These are phyloP conservation scores for Furnarius figulus DNA, from an alignment of 2,113 vertebrate species.

Conservation along the genomic window DNA sequence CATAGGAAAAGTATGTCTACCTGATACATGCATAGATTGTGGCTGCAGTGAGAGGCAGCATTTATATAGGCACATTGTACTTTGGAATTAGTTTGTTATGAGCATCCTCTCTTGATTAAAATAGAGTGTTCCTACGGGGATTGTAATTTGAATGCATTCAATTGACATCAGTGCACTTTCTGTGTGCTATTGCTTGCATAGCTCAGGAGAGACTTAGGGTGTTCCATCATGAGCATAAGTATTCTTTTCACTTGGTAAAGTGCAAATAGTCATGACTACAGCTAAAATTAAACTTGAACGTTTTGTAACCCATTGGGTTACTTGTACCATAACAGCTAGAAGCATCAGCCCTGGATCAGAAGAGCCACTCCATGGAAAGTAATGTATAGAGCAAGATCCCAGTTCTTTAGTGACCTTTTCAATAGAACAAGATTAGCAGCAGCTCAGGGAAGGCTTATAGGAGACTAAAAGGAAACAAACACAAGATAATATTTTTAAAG, in stretches of 20 bases:
- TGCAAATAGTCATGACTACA: neutral
- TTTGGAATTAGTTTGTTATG: neutral
- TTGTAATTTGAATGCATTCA: neutral
- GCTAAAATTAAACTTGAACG: neutral
- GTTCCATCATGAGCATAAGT: neutral
- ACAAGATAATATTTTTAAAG: neutral
- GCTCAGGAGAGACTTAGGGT: neutral
- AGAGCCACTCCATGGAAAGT: neutral
- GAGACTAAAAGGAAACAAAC: neutral
- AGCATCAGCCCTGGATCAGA: neutral
- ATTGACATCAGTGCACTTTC: neutral
- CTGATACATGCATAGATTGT: neutral
- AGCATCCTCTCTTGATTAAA: neutral
- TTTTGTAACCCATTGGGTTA: neutral
- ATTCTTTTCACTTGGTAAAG: neutral
- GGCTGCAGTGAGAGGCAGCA: neutral
- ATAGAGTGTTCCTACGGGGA: neutral
- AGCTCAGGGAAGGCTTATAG: neutral
- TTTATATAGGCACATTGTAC: fast-evolving
- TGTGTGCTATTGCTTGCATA: neutral
- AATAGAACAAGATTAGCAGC: fast-evolving
- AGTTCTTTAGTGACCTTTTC: neutral
- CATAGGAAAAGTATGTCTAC: neutral
- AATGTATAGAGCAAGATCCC: neutral
- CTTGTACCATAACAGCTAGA: neutral